Evolutionary conservation across 2,113 vertebrate genomes (phyloP).

Genomic region (Vombatus ursinus): DNA sequence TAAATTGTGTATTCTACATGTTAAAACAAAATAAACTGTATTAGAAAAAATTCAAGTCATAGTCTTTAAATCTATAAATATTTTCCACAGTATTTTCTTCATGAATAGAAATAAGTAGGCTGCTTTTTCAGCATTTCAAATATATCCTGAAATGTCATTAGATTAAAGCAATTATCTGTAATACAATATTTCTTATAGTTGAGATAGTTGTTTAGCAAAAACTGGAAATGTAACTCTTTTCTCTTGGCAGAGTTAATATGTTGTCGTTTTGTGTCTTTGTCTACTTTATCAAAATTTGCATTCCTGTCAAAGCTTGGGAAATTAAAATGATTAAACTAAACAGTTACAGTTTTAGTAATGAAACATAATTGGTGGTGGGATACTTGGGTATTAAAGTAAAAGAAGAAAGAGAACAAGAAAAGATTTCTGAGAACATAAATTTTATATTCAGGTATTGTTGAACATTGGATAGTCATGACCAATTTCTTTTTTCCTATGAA

Average conservation of each 20-base stretch:
- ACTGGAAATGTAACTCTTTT: conserved; percentile 80
- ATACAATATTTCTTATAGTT: conserved; percentile 77
- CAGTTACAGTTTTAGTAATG: conserved; percentile 80
- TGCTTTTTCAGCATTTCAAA: conserved; percentile 78
- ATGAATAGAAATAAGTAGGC: conserved; percentile 75
- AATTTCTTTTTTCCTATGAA: not conserved
- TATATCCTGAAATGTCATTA: conserved; percentile 79
- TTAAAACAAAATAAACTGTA: conserved; percentile 38
- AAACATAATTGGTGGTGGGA: conserved; percentile 78
- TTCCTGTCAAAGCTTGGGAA: conserved; percentile 79
- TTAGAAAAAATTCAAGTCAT: conserved; percentile 52
- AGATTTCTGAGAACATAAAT: conserved; percentile 48
- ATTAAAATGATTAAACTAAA: conserved; percentile 83
- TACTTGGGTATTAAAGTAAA: conserved; percentile 78
- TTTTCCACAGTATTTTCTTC: conserved; percentile 68
- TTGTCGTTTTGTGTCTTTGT: conserved; percentile 68
- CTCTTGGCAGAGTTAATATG: conserved; percentile 65
- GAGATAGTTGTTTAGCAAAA: conserved; percentile 77
- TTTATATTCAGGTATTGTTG: not conserved
- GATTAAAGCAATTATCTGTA: conserved; percentile 83
- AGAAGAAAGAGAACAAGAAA: conserved; percentile 66
- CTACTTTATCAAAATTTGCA: conserved; percentile 76
- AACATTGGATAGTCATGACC: conserved; percentile 7
- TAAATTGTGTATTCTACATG: conserved; percentile 18
- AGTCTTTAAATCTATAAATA: conserved; percentile 67